Evolutionary conservation across 2,888 invertebrate species (phyloP), one percentile per base, ranked within the genome.

Genomic region (Argyra leucocephala): DNA sequence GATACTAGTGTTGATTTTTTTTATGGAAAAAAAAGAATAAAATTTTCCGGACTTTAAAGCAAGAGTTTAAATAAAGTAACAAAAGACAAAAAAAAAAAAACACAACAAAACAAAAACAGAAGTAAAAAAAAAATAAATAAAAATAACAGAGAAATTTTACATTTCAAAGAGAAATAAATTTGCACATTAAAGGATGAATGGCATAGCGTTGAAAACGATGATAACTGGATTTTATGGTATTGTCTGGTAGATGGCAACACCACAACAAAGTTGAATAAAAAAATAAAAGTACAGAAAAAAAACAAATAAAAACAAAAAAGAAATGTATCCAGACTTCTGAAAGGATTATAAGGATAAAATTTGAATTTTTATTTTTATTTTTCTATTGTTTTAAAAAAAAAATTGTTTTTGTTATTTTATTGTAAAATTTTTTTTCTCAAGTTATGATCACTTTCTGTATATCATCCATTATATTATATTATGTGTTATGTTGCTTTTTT

Each of bases 101-200:
- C 18, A 18, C 2, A 48, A 48, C 12, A 48, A 12, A 5, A 4
- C 12, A 48, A 48, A 48, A 48, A 18, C 18, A 48, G 15, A 5
- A 48, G 18, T 48, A 48, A 18, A 18, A 48, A 18, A n/a, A 48
- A 48, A 15, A 18, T 18, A n/a, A 18, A 15, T 15, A 48, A 48
- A 37, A 37, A 37, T 37, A 37, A 48, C 12, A 48, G 5, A 48
- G 18, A 2, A 48, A 48, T 48, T 48, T 48, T 48, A n/a, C 48
- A 48, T 48, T 48, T 48, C 48, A 48, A 48, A 48, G 15, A 48
- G 48, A 48, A 48, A n/a, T 18, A 48, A 48, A 48, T 48, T 48
- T 48, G 48, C 48, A 48, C 48, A 48, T 48, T 48, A 48, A 48
- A 48, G 48, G n/a, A 48, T 18, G 48, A 48, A 48, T 48, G 9